A percentile compares a stretch with the other conserved stretches of the same genome.
Evolutionary conservation across 2,888 invertebrate genomes (phyloP).

Genomic region (Parnassius apollo): DNA sequence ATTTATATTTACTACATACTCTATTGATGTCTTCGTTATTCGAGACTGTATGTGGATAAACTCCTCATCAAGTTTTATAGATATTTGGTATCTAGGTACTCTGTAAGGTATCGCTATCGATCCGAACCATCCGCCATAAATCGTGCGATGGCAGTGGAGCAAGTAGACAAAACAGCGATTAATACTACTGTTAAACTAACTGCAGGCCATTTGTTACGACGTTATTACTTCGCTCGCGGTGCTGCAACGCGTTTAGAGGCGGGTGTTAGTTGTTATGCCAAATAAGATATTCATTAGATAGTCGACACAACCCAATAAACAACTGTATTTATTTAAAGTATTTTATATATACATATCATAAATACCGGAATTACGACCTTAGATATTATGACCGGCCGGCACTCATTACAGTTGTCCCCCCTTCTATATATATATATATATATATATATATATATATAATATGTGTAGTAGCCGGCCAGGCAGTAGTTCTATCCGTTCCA

Average conservation of each 20-base stretch:
- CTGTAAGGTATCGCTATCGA: slow-evolving; percentile 26
- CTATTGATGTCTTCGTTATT: too few relatives aligned
- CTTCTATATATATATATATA: too few relatives aligned
- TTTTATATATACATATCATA: too few relatives aligned
- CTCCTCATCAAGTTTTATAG: background rate
- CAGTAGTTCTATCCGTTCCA: too few relatives aligned
- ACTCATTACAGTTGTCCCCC: too few relatives aligned
- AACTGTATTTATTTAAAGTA: too few relatives aligned
- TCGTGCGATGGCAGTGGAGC: slow-evolving; percentile 43
- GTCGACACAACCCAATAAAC: background rate
- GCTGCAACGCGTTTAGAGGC: background rate
- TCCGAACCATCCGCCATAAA: slow-evolving; percentile 39
- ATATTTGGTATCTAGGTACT: background rate
- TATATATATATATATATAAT: too few relatives aligned
- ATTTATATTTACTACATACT: too few relatives aligned
- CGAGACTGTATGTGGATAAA: background rate
- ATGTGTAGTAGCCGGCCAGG: too few relatives aligned
- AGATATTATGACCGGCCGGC: too few relatives aligned
- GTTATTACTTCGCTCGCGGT: slow-evolving; percentile 44
- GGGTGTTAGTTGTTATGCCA: background rate
- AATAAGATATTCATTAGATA: slow-evolving; percentile 17
- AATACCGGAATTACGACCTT: too few relatives aligned
- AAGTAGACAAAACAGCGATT: slow-evolving; percentile 71
- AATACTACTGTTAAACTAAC: slow-evolving; percentile 69
- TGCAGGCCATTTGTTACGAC: slow-evolving; percentile 57